phyloP scores from a whole-genome alignment of 2,888 invertebrate genomes.

The Quadriops clusia region DNA sequence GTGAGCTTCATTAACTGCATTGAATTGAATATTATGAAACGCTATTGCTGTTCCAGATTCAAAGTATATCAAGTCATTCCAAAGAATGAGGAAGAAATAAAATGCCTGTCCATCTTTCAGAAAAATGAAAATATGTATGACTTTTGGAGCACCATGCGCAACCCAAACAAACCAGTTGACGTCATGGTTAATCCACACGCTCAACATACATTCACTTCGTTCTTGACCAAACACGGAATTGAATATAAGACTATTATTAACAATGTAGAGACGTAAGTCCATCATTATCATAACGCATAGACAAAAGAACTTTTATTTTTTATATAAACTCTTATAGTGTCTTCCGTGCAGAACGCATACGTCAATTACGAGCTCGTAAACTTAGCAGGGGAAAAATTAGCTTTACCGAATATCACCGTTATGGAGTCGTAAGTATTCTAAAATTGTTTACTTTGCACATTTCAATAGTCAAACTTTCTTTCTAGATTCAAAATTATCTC shows the following conservation, averaged over 20 bases:
- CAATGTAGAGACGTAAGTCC: slow-evolving; percentile 17
- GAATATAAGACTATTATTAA: neutral
- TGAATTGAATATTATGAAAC: neutral
- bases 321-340: neutral
- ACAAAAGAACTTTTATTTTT: neutral
- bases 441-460: slow-evolving; percentile 1
- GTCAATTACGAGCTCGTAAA: neutral
- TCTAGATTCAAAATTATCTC: slow-evolving; percentile 32
- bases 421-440: slow-evolving; percentile 1
- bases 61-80: slow-evolving; percentile 10
- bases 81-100: slow-evolving; percentile 5
- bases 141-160: slow-evolving; percentile 5
- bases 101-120: slow-evolving; percentile 2
- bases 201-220: slow-evolving; percentile 5
- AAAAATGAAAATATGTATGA: slow-evolving; percentile 7
- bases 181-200: slow-evolving; percentile 10
- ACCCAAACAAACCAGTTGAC: slow-evolving; percentile 1
- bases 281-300: neutral
- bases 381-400: neutral
- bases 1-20: slow-evolving; percentile 3
- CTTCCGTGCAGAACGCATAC: neutral
- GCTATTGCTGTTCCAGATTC: slow-evolving; percentile 6
- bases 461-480: slow-evolving; percentile 3
- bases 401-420: neutral
- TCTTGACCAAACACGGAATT: neutral